Evolutionary conservation across 2,888 invertebrate genomes (phyloP), one percentile per base, ranked within the genome.

Genomic region (Noctua fimbriata): DNA sequence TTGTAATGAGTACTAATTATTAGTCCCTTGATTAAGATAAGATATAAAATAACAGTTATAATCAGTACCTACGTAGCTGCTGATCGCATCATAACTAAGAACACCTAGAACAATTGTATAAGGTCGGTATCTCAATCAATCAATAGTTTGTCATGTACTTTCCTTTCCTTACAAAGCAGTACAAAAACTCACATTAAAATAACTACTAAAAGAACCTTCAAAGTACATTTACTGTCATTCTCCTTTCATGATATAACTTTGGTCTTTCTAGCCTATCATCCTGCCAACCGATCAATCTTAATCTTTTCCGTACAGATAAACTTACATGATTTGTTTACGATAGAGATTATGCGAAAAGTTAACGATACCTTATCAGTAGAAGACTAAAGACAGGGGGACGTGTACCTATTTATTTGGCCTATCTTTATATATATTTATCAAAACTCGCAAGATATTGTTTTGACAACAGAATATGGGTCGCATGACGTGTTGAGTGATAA

Each of bases 241-340:
- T 63, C 16, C 4, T 55, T 80, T 6, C 67, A 69, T 76, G 75
- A 76, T 21, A 87, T 75, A 79, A 84, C 55, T 80, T 80, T 69
- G 63, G 55, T 69, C 32, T 78, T 83, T 74, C n/a, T 10, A 32
- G 21, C 41, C 69, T 80, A 69, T 74, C 21, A 67, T 75, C 16
- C 65, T 14, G 9, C 36, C 47, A 65, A 32, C 58, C 85, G 67
- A 88, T 89, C 88, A 81, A 89, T 88, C 88, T 78, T 85, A 85
- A 88, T 89, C 77, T 81, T 78, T 85, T 79, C 67, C 76, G 60
- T 44, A 36, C 12, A 81, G 88, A 89, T 88, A 87, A 89, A 79
- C 69, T 63, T 70, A 72, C 58, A 73, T 80, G 89, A 89, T 87
- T 84, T 89, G 89, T 87, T 87, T 87, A 85, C 77, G 73, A 81